Conservation (phyloP, 2,113 vertebrate genomes). For the Protobothrops mucrosquamatus region DNA sequence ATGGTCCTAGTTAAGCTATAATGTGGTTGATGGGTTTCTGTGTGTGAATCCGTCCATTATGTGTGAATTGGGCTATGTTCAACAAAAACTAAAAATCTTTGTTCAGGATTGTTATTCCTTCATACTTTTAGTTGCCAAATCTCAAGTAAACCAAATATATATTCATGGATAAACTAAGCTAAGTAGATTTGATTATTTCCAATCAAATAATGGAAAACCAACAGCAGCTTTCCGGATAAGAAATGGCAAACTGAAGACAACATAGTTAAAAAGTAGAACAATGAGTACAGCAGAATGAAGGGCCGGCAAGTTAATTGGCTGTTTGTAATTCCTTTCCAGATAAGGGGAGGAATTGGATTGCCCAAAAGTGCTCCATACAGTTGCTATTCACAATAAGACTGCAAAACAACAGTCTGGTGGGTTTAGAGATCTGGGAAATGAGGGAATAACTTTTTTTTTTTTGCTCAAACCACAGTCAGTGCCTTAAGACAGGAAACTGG, state of each 20-base stretch:
- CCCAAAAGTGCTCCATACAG: not conserved
- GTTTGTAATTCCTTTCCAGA: not conserved
- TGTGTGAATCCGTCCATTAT: not conserved
- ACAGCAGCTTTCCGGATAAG: not conserved
- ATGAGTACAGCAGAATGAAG: not conserved
- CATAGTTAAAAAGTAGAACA: not conserved
- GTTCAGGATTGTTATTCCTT: not conserved
- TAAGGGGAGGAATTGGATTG: no score
- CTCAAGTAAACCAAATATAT: not conserved
- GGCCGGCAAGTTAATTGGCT: not conserved
- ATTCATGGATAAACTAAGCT: not conserved
- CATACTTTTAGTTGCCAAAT: not conserved
- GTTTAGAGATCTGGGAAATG: not conserved
- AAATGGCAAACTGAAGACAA: not conserved
- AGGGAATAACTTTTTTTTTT: not conserved
- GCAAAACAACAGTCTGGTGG: not conserved
- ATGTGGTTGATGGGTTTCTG: not conserved
- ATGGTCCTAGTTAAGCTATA: not conserved
- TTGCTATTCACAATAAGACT: not conserved
- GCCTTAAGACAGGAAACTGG: not conserved
- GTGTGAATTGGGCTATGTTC: not conserved
- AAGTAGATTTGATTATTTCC: not conserved
- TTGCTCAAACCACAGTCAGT: not conserved
- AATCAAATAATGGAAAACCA: not conserved
- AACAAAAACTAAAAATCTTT: not conserved